Percentiles rank a stretch among this genome's conserved stretches.
Evolutionary conservation across 2,113 vertebrate genomes (phyloP).

Genomic region (Indri indri): DNA sequence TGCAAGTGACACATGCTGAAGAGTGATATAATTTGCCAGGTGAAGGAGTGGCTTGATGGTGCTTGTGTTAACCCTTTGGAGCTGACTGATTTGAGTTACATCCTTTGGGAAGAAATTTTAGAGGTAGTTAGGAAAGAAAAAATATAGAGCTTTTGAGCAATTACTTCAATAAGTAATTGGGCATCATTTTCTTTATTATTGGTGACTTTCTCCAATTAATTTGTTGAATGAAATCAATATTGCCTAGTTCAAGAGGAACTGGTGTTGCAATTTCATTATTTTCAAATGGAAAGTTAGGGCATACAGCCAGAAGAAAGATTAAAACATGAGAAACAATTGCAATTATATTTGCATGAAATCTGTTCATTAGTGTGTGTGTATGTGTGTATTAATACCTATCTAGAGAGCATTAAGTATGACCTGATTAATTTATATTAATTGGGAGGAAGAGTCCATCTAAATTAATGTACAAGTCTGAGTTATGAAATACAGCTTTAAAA

Average conservation of each 20-base stretch:
- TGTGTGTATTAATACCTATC: not conserved
- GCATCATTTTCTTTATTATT: constrained; percentile 31
- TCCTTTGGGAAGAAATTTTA: not conserved
- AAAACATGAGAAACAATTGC: constrained; percentile 57
- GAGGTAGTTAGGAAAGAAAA: not conserved
- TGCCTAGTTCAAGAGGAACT: constrained; percentile 61
- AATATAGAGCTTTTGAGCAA: not conserved
- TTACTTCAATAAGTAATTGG: not conserved
- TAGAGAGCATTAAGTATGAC: not conserved
- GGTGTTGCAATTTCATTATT: constrained; percentile 61
- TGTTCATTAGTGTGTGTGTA: not conserved
- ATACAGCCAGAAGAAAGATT: constrained; percentile 63
- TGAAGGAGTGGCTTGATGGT: constrained; percentile 79
- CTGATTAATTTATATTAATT: constrained; percentile 19
- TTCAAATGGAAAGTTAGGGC: constrained; percentile 60
- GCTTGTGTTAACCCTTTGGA: constrained; percentile 77
- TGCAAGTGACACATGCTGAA: constrained; percentile 78
- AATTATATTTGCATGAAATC: constrained; percentile 44
- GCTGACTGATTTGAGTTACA: not conserved
- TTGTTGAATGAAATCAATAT: constrained; percentile 71
- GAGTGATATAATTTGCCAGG: constrained; percentile 76
- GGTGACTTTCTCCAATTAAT: constrained; percentile 72
- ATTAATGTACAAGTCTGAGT: not conserved
- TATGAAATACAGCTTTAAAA: constrained; percentile 22
- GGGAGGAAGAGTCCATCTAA: not conserved